phyloP scores from a whole-genome alignment of 1,140 invertebrate species.

The Drosophila sp. region DNA sequence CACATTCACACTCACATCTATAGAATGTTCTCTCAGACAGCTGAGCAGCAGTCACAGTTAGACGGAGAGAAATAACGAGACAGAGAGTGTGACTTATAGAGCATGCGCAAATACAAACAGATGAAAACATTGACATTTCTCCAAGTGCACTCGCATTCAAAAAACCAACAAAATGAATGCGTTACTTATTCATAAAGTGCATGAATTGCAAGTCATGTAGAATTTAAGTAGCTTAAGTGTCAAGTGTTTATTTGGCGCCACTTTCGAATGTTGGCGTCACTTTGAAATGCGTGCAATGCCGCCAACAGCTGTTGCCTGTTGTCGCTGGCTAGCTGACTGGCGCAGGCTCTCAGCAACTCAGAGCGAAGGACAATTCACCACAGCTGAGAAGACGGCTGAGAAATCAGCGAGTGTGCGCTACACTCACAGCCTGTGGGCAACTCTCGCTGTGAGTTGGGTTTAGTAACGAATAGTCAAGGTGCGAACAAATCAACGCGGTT shows the following conservation, averaged over 20 bases:
- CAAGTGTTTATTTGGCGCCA: slow-evolving; percentile 2
- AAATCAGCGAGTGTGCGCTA: slow-evolving; percentile 60
- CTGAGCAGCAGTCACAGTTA: slow-evolving; percentile 22
- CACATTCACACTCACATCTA: slow-evolving; percentile 18
- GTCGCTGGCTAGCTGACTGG: slow-evolving; percentile 15
- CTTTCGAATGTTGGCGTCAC: too few species aligned
- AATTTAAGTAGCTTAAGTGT: background rate
- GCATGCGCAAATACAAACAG: slow-evolving; percentile 1
- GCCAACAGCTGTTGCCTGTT: slow-evolving; percentile 53
- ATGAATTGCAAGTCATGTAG: background rate
- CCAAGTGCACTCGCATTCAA: background rate
- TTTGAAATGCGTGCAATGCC: slow-evolving; percentile 38
- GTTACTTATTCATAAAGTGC: background rate
- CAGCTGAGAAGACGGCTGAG: slow-evolving; percentile 41
- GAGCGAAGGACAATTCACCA: slow-evolving; percentile 58
- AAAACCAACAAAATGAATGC: background rate
- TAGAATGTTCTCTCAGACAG: slow-evolving; percentile 29
- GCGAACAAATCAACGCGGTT: slow-evolving; percentile 83
- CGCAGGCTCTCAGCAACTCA: slow-evolving; percentile 54
- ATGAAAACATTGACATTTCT: background rate
- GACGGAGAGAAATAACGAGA: slow-evolving; percentile 1
- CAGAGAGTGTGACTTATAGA: background rate
- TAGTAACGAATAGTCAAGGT: slow-evolving; percentile 80
- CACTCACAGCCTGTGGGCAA: slow-evolving; percentile 38
- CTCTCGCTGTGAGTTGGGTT: slow-evolving; percentile 64